phyloP scores from a whole-genome alignment of 37 sponge, comb jelly and placozoan species.

The Hexactinellida sp. region DNA sequence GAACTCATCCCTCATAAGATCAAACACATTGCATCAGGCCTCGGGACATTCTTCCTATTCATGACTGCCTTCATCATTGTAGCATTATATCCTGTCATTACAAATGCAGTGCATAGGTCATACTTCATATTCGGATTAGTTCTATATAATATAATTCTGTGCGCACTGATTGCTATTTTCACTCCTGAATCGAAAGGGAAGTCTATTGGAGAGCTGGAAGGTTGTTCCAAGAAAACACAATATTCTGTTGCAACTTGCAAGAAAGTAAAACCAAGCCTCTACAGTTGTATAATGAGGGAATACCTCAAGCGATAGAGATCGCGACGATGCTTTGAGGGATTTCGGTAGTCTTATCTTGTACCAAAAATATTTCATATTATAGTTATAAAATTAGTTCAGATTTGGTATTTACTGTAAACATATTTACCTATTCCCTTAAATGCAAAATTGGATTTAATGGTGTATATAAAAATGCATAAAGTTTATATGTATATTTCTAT shows the following conservation, averaged over 20 bases:
- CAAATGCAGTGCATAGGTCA: not conserved
- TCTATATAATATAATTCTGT: not conserved
- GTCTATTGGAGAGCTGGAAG: not conserved
- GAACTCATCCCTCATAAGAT: not conserved
- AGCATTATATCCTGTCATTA: not conserved
- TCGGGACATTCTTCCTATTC: not conserved
- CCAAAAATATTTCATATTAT: too few relatives aligned
- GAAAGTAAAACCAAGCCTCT: too few relatives aligned
- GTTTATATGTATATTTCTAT: too few relatives aligned
- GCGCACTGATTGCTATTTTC: not conserved
- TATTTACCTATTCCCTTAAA: too few relatives aligned
- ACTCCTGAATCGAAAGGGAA: not conserved
- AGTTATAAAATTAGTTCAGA: too few relatives aligned
- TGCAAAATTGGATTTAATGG: too few relatives aligned
- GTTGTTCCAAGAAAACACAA: not conserved
- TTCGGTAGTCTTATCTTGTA: too few relatives aligned
- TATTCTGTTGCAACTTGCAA: constrained; percentile 5
- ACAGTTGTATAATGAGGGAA: too few relatives aligned
- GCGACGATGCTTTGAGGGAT: too few relatives aligned
- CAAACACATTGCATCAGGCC: not conserved
- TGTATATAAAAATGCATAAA: too few relatives aligned
- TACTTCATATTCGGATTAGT: not conserved
- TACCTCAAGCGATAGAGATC: too few relatives aligned
- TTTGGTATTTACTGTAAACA: too few relatives aligned
- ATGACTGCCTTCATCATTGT: not conserved